phyloP scores from a whole-genome alignment of 2,888 invertebrate genomes.

The Helicoverpa assulta region DNA sequence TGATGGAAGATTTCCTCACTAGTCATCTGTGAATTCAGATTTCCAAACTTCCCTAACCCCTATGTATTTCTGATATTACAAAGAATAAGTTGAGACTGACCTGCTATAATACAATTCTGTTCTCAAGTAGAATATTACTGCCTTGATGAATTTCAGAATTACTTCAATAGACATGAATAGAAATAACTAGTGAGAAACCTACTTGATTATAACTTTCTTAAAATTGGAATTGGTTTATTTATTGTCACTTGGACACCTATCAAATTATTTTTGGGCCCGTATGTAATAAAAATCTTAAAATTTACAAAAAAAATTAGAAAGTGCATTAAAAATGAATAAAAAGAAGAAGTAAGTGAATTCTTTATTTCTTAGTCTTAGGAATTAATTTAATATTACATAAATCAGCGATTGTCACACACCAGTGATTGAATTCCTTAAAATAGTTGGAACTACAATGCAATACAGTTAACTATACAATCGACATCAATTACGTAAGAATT shows the following conservation, averaged over 20 bases:
- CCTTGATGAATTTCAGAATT: not conserved
- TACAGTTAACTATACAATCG: not conserved
- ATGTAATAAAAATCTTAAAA: constrained; percentile 6
- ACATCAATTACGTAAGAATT: not conserved
- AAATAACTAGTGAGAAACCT: constrained; percentile 18
- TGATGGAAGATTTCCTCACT: too few relatives aligned
- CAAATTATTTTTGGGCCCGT: constrained; percentile 57
- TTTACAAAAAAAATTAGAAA: constrained; percentile 45
- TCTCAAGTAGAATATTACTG: too few relatives aligned
- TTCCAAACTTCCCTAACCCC: too few relatives aligned
- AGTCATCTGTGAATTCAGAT: too few relatives aligned
- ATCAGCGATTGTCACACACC: not conserved
- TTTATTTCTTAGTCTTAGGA: not conserved
- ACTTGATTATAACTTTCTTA: constrained; percentile 44
- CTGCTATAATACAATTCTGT: too few relatives aligned
- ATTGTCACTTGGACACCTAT: constrained; percentile 31
- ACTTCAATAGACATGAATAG: not conserved
- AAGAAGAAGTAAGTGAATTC: constrained; percentile 69
- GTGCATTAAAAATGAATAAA: constrained; percentile 66
- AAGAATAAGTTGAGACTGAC: too few relatives aligned
- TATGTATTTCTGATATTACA: too few relatives aligned
- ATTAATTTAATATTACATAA: not conserved
- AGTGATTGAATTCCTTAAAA: not conserved
- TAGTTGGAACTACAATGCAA: too few relatives aligned
- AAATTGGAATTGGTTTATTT: constrained; percentile 43